These are phyloP conservation scores for Cassiopea andromeda DNA, from an alignment of 30 jellyfish, hydroid and myxozoan species.

Conservation along the genomic window DNA sequence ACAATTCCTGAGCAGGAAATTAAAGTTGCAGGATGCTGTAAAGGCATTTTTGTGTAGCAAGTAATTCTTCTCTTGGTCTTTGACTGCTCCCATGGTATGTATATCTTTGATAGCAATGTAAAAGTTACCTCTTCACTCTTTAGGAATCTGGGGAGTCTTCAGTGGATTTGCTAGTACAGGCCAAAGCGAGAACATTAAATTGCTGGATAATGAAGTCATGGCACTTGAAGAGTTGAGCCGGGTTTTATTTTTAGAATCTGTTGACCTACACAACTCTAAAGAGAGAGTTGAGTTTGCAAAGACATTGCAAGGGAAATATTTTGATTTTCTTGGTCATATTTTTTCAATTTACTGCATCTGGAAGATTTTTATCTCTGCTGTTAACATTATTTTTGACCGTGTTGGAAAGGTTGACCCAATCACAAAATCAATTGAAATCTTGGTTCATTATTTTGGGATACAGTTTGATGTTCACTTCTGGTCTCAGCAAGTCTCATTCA, in stretches of 20 bases:
- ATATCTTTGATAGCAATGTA: no score
- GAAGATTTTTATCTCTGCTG: conserved; percentile 96
- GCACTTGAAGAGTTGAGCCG: conserved; percentile 93
- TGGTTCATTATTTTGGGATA: conserved; percentile 82
- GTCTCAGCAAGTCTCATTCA: conserved; percentile 94
- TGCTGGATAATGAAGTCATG: conserved; percentile 66
- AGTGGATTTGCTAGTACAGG: conserved; percentile 79
- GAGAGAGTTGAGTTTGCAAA: conserved; percentile 88
- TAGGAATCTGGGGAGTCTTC: conserved; percentile 94
- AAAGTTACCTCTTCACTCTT: not conserved
- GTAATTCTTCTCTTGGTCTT: no score
- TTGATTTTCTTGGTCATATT: conserved; percentile 91
- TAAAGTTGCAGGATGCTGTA: no score
- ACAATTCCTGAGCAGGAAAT: no score
- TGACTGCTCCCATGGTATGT: no score
- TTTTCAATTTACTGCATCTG: conserved; percentile 93
- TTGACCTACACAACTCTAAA: conserved; percentile 87
- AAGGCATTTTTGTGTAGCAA: no score
- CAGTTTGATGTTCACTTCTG: conserved; percentile 94
- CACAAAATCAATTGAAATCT: conserved; percentile 88
- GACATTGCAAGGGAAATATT: conserved; percentile 91
- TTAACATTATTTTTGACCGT: conserved; percentile 93
- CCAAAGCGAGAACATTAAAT: conserved; percentile 68
- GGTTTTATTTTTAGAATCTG: conserved; percentile 82
- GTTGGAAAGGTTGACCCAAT: conserved; percentile 98